These are phyloP conservation scores for Corynorhinus townsendii DNA, from an alignment of 2,113 vertebrate species.

Conservation along the genomic window DNA sequence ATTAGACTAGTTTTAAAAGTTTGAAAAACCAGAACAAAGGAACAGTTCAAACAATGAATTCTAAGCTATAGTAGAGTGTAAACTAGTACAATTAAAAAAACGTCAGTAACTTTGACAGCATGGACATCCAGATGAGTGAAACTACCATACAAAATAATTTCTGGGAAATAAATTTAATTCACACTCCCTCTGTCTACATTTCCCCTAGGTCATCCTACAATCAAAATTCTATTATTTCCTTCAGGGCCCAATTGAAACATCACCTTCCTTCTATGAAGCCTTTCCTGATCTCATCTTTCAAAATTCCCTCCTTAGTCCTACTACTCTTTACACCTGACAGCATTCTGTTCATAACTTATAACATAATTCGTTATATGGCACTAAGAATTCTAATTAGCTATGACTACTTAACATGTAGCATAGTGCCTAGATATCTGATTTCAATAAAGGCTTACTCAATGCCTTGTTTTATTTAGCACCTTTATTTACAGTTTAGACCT, in stretches of 20 bases:
- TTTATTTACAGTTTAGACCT: slow-evolving; percentile 5
- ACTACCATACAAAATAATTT: background rate
- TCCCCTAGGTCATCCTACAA: background rate
- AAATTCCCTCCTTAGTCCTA: background rate
- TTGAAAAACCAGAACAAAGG: background rate
- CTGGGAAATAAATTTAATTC: background rate
- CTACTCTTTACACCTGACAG: background rate
- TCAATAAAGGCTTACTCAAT: background rate
- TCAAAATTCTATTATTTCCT: background rate
- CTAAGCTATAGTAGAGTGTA: background rate
- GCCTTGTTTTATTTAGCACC: background rate
- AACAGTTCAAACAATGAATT: background rate
- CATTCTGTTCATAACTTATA: background rate
- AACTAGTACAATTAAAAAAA: background rate
- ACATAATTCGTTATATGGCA: background rate
- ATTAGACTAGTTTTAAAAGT: background rate
- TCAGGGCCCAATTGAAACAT: background rate
- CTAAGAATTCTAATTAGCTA: background rate
- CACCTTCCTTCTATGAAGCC: background rate
- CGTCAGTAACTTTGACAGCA: background rate
- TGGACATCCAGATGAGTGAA: background rate
- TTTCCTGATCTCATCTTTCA: background rate
- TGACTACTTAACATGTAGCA: background rate
- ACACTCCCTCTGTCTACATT: background rate
- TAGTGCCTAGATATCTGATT: background rate